A percentile compares a stretch with the other conserved stretches of the same genome.
Conservation (phyloP, 2,113 vertebrate species). For the Neofelis nebulosa region DNA sequence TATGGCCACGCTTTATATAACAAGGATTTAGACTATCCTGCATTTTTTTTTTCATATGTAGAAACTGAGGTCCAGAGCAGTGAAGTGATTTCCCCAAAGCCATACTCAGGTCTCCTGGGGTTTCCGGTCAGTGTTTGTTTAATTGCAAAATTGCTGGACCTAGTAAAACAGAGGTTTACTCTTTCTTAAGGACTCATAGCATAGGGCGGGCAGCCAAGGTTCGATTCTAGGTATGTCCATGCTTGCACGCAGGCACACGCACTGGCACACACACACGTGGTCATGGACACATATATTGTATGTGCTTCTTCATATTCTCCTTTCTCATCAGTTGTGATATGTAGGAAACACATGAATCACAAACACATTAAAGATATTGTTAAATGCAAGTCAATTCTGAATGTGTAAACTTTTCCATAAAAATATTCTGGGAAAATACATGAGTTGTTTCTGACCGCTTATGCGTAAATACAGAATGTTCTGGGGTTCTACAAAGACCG, state of each 20-base stretch:
- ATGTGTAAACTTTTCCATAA: neutral
- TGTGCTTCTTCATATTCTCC: neutral
- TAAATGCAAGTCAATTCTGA: neutral
- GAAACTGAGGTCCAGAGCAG: neutral
- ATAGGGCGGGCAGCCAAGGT: neutral
- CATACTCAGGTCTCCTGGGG: neutral
- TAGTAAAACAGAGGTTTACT: neutral
- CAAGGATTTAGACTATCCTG: neutral
- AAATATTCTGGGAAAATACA: neutral
- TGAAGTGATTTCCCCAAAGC: neutral
- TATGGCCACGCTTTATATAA: too few relatives aligned
- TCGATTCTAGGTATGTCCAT: neutral
- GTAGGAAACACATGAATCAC: neutral
- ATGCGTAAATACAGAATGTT: neutral
- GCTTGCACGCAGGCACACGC: too few relatives aligned
- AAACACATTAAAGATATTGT: neutral
- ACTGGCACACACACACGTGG: rapidly evolving
- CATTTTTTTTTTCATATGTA: neutral
- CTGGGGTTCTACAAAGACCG: neutral
- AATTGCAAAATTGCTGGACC: neutral
- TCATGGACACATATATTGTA: neutral
- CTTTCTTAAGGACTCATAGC: neutral
- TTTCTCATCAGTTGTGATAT: neutral
- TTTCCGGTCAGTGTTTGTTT: neutral
- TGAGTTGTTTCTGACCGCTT: neutral